Evolutionary conservation across 2,113 vertebrate genomes (phyloP).

Genomic region (Heterotilapia buettikoferi): DNA sequence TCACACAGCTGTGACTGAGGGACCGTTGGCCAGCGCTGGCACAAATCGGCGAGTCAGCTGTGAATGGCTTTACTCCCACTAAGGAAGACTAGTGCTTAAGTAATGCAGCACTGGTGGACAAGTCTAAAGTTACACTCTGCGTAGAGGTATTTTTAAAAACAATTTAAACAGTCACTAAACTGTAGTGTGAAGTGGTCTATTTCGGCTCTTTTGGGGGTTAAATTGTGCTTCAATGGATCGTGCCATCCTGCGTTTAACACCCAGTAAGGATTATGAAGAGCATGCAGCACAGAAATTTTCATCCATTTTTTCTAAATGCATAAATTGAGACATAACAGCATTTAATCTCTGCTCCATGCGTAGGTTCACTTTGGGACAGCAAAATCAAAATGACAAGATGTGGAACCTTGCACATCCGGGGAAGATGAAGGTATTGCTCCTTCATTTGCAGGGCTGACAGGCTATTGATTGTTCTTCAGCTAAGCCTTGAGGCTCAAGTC

Average conservation of each 20-base stretch:
- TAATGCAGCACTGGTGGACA: neutral
- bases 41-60: slow-evolving; percentile 19
- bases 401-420: neutral
- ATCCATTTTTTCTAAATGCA: neutral
- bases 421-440: slow-evolving; percentile 27
- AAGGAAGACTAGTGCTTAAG: neutral
- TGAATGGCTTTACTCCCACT: neutral
- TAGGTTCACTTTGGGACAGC: neutral
- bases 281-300: neutral
- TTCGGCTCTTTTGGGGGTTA: neutral
- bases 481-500: neutral
- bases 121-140: neutral
- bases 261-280: slow-evolving; percentile 2
- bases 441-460: slow-evolving; percentile 12
- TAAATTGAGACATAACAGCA: neutral
- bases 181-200: neutral
- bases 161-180: neutral
- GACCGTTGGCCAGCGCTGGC: slow-evolving; percentile 1
- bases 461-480: slow-evolving; percentile 1
- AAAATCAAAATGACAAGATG: slow-evolving; percentile 27
- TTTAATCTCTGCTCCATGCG: slow-evolving; percentile 2
- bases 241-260: neutral
- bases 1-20: slow-evolving; percentile 46
- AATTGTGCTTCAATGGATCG: neutral
- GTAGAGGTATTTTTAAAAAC: neutral